phyloP scores from a whole-genome alignment of 2,113 vertebrate species.

The Aegithalos caudatus region DNA sequence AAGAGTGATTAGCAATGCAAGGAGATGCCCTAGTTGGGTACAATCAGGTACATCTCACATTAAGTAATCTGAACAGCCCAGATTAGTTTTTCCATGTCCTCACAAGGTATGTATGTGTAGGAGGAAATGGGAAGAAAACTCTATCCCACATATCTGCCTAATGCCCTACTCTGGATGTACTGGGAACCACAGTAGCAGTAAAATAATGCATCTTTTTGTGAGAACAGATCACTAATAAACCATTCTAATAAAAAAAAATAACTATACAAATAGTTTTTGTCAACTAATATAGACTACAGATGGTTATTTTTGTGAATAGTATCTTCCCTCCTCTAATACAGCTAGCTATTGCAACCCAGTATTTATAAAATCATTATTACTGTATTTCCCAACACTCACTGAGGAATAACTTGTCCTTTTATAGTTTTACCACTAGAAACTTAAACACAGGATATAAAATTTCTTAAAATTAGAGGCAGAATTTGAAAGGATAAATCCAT shows the following conservation, averaged over 20 bases:
- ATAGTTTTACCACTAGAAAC: background rate
- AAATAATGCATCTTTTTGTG: background rate
- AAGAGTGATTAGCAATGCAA: slow-evolving; percentile 20
- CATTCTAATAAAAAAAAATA: background rate
- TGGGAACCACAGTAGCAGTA: background rate
- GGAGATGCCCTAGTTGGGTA: slow-evolving; percentile 4
- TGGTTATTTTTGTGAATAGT: background rate
- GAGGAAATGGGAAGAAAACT: background rate
- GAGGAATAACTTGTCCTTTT: slow-evolving; percentile 19
- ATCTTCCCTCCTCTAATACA: background rate
- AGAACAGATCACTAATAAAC: background rate
- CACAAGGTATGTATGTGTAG: background rate
- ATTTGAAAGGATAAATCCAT: slow-evolving; percentile 1
- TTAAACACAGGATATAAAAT: background rate
- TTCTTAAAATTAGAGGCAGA: slow-evolving; percentile 42
- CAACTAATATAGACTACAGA: background rate
- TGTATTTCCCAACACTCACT: background rate
- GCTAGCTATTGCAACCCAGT: background rate
- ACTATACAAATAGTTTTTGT: background rate
- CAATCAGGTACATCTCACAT: background rate
- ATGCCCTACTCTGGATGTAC: background rate
- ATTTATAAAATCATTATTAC: background rate
- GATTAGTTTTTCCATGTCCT: slow-evolving; percentile 49
- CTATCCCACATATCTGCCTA: background rate
- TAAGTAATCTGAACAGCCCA: slow-evolving; percentile 13